These are phyloP conservation scores for Drosophila triauraria DNA, from an alignment of 1,140 invertebrate genomes.

Conservation along the genomic window DNA sequence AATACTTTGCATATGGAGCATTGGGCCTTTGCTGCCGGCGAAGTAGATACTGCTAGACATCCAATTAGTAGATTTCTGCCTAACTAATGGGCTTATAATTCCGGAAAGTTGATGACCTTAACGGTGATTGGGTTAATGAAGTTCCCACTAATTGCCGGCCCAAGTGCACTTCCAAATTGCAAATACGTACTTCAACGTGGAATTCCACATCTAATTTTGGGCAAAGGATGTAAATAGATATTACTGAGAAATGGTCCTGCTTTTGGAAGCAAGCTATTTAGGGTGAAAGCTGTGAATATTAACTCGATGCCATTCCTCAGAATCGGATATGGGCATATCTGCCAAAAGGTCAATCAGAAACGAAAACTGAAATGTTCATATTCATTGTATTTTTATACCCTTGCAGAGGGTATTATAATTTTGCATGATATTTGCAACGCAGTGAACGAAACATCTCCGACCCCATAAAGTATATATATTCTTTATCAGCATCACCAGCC, in stretches of 20 bases:
- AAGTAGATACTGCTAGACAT: conserved; percentile 13
- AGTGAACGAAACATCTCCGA: too few relatives aligned
- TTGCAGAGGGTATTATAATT: too few relatives aligned
- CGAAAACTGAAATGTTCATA: too few relatives aligned
- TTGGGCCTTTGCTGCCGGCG: conserved; percentile 1
- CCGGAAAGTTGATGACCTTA: conserved; percentile 28
- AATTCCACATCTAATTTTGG: background rate
- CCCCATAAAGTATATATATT: too few relatives aligned
- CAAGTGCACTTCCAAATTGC: conserved; percentile 7
- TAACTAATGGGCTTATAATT: conserved; percentile 34
- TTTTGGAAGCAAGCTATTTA: background rate
- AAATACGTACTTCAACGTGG: background rate
- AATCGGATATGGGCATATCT: too few relatives aligned
- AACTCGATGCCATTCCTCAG: too few relatives aligned
- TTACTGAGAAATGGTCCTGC: too few relatives aligned
- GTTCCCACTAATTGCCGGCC: conserved; percentile 23
- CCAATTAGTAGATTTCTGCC: conserved; percentile 50
- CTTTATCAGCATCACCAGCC: too few relatives aligned
- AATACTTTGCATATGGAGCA: conserved; percentile 42
- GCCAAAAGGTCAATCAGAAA: too few relatives aligned
- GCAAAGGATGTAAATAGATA: background rate
- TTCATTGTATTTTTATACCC: too few relatives aligned
- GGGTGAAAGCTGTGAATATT: too few relatives aligned
- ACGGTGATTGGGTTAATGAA: conserved; percentile 64
- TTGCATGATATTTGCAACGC: too few relatives aligned